Evolutionary conservation across 2,888 invertebrate species (phyloP), one percentile per base, ranked within the genome.

Genomic region (Hypolimnas misippus): DNA sequence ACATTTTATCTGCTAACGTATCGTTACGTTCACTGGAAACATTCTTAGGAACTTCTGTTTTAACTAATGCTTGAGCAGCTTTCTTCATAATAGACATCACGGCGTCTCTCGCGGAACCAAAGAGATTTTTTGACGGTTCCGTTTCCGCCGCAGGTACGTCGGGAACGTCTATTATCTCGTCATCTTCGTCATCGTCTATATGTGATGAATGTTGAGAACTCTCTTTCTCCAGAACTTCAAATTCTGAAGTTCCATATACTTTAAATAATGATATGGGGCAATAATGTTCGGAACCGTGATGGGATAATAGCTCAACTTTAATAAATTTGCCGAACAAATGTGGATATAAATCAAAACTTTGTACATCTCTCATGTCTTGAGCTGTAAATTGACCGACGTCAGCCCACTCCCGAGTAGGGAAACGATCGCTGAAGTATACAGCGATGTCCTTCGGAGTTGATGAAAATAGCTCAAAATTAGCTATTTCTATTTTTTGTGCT

Each of bases 381-480:
- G 98, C 98, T 31, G 95, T 94, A 81, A 98, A 98, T 71, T 96
- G 95, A 0, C 98, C 98, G 31, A 98, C 95, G 71, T 94, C 93
- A 40, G 95, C 94, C 99, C 99, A 99, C 51, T 99, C 98, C 62
- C 98, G 93, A 0, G 96, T 96, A 0, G 98, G 98, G 85, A 96
- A 97, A 55, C 98, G 93, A 85, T 98, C 98, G 77, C 97, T 97
- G 59, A 97, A 96, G 71, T 94, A 96, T 6, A 98, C 96, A 14
- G 96, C 95, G 81, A 99, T 96, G 68, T 98, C 97, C 84, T 97
- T 97, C 12, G 99, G 99, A 25, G 97, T 97, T 0, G 99, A 99
- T 6, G 99, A 99, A 87, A 99, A 99, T 64, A 99, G 91, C 87
- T 99, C 99, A 82, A 98, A 98, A 86, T 99, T 99, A 2, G 98